phyloP scores from a whole-genome alignment of 2,113 vertebrate species.

The Acrocephalus arundinaceus region DNA sequence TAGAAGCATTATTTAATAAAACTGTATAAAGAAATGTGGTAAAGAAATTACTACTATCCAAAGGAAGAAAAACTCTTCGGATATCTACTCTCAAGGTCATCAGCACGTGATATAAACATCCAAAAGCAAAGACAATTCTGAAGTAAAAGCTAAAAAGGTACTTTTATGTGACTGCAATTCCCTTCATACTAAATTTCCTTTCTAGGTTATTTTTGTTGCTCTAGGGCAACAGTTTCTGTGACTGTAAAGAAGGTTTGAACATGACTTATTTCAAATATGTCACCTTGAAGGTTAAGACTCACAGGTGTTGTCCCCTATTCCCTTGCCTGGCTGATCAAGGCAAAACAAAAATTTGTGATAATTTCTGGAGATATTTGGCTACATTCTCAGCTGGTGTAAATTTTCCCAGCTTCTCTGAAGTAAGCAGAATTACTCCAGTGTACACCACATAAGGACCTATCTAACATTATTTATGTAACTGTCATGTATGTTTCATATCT shows the following conservation, averaged over 20 bases:
- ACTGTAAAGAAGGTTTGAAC: slow-evolving; percentile 49
- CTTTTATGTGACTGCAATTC: slow-evolving; percentile 31
- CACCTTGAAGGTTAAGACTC: slow-evolving; percentile 58
- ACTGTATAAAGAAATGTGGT: not conserved
- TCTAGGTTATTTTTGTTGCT: slow-evolving; percentile 46
- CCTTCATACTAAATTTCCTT: slow-evolving; percentile 43
- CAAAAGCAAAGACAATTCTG: slow-evolving; percentile 35
- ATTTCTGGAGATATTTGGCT: not conserved
- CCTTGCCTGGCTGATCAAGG: not conserved
- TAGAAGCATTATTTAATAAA: not conserved
- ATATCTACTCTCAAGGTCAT: slow-evolving; percentile 36
- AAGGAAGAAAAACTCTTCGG: not conserved
- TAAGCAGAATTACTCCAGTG: not conserved
- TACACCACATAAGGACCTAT: not conserved
- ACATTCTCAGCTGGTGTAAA: not conserved
- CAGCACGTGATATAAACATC: not conserved
- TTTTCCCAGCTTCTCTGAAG: not conserved
- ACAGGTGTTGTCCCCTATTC: not conserved
- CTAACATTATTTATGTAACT: not conserved
- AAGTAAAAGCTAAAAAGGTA: slow-evolving; percentile 34
- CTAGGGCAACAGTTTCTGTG: slow-evolving; percentile 37
- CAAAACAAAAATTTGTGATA: not conserved
- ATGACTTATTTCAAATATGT: slow-evolving; percentile 52
- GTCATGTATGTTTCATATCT: not conserved
- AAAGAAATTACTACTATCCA: slow-evolving; percentile 27